phyloP scores from a whole-genome alignment of 92 coral and sea anemone genomes.

The Zoanthus sociatus region DNA sequence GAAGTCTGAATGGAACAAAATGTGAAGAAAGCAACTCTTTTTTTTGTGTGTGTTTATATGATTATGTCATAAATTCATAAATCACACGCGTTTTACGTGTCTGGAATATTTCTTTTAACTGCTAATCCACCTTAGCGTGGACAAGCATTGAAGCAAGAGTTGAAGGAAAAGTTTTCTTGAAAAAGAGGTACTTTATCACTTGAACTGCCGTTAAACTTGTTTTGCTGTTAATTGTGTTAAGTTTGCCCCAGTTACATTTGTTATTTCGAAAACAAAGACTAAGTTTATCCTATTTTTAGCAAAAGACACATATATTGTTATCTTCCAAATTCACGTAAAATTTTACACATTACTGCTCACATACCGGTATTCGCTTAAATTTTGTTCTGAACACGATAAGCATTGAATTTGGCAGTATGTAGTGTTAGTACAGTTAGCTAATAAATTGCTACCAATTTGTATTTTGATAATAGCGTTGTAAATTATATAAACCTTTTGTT shows the following conservation, averaged over 20 bases:
- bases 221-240: too few species aligned
- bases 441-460: neutral
- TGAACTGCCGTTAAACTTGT: too few species aligned
- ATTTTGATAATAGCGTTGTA: neutral
- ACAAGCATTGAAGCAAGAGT: neutral
- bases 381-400: too few species aligned
- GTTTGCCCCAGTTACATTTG: too few species aligned
- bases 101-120: neutral
- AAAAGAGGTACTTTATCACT: neutral
- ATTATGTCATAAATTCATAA: slow-evolving; percentile 2
- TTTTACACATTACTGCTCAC: too few species aligned
- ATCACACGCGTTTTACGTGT: slow-evolving; percentile 14
- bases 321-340: too few species aligned
- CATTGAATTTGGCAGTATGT: neutral
- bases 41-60: neutral
- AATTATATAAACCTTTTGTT: neutral
- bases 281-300: too few species aligned
- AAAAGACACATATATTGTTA: too few species aligned
- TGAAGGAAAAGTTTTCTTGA: neutral
- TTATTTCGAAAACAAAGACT: too few species aligned
- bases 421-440: neutral
- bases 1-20: neutral
- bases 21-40: neutral
- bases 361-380: too few species aligned
- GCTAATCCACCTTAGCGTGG: neutral